Percentiles rank a stretch among this genome's conserved stretches.
Evolutionary conservation across 1,140 invertebrate genomes (phyloP).

Genomic region (Leptinotarsa lineolata): DNA sequence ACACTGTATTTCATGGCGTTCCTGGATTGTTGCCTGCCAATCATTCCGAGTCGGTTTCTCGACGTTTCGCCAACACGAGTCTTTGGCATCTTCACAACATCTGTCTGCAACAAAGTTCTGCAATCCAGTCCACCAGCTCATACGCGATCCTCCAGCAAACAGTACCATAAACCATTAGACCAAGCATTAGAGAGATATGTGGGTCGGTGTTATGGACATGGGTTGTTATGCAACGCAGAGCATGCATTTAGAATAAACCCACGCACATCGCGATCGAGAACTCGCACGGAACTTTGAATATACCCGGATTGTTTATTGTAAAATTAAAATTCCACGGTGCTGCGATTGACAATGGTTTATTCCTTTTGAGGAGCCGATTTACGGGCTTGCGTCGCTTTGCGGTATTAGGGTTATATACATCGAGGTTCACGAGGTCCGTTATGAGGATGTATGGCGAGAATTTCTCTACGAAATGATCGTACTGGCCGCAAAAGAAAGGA

Average conservation of each 20-base stretch:
- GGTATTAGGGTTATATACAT: conserved; percentile 1
- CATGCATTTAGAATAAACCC: not conserved
- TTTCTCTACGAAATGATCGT: too few species aligned
- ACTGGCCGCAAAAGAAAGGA: too few species aligned
- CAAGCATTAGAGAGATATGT: not conserved
- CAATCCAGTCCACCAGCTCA: too few species aligned
- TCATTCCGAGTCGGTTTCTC: too few species aligned
- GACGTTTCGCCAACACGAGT: too few species aligned
- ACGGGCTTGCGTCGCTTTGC: not conserved
- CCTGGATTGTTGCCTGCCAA: too few species aligned
- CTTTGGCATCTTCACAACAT: too few species aligned
- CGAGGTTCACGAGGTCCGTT: not conserved
- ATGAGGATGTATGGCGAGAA: not conserved
- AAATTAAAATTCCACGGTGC: conserved; percentile 5
- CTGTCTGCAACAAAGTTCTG: too few species aligned
- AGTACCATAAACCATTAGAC: not conserved
- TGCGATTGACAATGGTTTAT: conserved; percentile 8
- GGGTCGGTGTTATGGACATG: conserved; percentile 1
- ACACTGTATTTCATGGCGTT: too few species aligned
- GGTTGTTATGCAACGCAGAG: not conserved
- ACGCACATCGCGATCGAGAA: not conserved
- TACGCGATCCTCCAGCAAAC: too few species aligned
- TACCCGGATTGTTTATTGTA: conserved; percentile 6
- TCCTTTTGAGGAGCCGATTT: not conserved
- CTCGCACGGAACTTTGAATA: conserved; percentile 1